Conservation (phyloP, 2,113 vertebrate genomes). For the Dryoscopus gambensis region DNA sequence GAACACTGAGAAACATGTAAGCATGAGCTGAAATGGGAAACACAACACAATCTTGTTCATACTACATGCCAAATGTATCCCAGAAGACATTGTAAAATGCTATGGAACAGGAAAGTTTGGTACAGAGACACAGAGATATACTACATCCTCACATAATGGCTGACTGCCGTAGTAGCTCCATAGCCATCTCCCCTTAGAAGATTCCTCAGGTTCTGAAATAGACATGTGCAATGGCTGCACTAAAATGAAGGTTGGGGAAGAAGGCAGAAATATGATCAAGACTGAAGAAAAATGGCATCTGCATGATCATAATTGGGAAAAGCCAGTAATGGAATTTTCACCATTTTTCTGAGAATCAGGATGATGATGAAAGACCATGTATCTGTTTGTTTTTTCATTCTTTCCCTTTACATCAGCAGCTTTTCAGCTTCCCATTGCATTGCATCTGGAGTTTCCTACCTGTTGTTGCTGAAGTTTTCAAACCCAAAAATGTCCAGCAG, state of each 20-base stretch:
- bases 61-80: not conserved
- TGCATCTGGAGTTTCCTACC: conserved; percentile 67
- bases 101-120: not conserved
- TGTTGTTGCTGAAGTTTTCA: conserved; percentile 96
- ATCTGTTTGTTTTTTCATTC: not conserved
- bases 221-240: not conserved
- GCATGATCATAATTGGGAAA: not conserved
- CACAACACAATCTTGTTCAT: not conserved
- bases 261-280: not conserved
- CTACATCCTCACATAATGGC: not conserved
- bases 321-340: not conserved
- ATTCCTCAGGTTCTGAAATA: not conserved
- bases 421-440: not conserved
- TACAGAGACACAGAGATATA: not conserved
- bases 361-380: not conserved
- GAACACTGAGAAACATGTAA: not conserved
- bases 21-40: not conserved
- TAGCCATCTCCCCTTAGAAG: not conserved
- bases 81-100: not conserved
- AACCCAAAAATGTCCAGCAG: conserved; percentile 98
- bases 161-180: not conserved
- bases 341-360: not conserved
- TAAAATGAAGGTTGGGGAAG: not conserved
- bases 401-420: not conserved
- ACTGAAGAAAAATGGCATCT: not conserved